phyloP scores from a whole-genome alignment of 2,113 vertebrate species.

The Polypterus bichir region DNA sequence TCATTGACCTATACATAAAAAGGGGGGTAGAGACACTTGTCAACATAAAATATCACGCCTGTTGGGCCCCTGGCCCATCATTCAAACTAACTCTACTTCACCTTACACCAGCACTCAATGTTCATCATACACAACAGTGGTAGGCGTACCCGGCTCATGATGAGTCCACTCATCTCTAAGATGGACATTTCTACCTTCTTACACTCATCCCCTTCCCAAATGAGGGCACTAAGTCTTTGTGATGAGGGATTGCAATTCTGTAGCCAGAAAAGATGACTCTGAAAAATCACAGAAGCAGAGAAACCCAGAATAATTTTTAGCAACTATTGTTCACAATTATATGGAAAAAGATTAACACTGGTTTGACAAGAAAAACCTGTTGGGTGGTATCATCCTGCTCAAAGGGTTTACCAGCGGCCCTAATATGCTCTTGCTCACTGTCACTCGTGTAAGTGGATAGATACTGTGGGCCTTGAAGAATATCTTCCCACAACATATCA shows the following conservation, averaged over 20 bases:
- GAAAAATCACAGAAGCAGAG: slow-evolving; percentile 5
- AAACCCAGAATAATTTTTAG: neutral
- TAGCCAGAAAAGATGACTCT: slow-evolving; percentile 88
- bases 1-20: slow-evolving; percentile 64
- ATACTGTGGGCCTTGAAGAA: slow-evolving; percentile 79
- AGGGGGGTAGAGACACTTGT: neutral
- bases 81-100: neutral
- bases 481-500: slow-evolving; percentile 88
- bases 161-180: slow-evolving; percentile 90
- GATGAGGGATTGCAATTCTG: slow-evolving; percentile 84
- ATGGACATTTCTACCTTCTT: slow-evolving; percentile 96
- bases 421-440: slow-evolving; percentile 49
- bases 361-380: too few species aligned
- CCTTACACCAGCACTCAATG: neutral
- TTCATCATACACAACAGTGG: neutral
- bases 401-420: neutral
- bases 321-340: neutral
- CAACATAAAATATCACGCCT: too few species aligned
- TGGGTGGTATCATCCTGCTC: neutral
- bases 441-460: slow-evolving; percentile 74
- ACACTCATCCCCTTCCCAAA: slow-evolving; percentile 95
- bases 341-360: neutral
- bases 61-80: neutral
- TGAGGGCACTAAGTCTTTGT: slow-evolving; percentile 85
- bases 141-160: slow-evolving; percentile 78